Evolutionary conservation across 2,113 vertebrate genomes (phyloP), one percentile per base, ranked within the genome.

Genomic region (Atractosteus spatula): DNA sequence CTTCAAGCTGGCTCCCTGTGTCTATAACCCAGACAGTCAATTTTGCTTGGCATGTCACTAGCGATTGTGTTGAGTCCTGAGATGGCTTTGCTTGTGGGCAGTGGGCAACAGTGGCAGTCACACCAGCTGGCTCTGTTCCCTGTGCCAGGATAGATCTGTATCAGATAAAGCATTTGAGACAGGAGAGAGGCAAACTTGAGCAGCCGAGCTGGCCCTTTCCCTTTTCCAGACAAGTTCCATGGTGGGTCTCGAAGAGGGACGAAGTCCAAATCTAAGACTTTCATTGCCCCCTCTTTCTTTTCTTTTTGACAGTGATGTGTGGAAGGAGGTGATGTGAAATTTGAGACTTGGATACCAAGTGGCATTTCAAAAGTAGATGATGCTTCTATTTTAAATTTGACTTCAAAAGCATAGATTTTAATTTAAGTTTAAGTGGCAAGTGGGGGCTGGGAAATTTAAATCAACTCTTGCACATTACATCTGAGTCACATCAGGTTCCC

Each of bases 21-120:
- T 69, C 73, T 55, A 64, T 57, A 61, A 29, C 43, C 16, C 57
- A 69, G 65, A 41, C 59, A 62, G 70, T 63, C 67, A 17, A 43
- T 14, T 71, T 57, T 61, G 55, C 69, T 41, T 17, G 16, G 41
- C n/a, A 62, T 74, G 65, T 78, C 76, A 71, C 17, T 74, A 74
- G 59, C 42, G 55, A 65, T 71, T 62, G 69, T 55, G 29, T 63
- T 62, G 16, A 71, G 76, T 43, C 68, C 68, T 57, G 66, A 65
- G 55, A 56, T 51, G 17, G 41, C 51, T 62, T 55, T 51, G 47
- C 56, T 64, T 29, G 29, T 78, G 74, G 76, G 70, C 71, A 76
- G 59, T 61, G 64, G 68, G 17, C 43, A 73, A 14, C 69, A 11
- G 66, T 29, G 43, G 62, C 63, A 45, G 61, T 70, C 61, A 44